Evolutionary conservation across 2,113 vertebrate genomes (phyloP).

Genomic region (Heloderma charlesbogerti): DNA sequence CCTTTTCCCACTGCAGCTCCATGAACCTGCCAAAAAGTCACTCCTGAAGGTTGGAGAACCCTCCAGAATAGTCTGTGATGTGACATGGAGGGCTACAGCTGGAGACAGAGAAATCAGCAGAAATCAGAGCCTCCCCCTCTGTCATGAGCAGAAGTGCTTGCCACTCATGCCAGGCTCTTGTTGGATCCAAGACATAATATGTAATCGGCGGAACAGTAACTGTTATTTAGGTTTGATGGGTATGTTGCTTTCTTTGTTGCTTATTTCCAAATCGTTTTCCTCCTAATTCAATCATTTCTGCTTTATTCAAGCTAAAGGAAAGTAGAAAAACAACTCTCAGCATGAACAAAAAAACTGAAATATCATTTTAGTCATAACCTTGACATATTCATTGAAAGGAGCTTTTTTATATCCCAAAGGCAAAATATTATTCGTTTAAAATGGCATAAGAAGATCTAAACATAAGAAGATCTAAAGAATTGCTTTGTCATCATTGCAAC

Average conservation of each 20-base stretch:
- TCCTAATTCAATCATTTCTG: not conserved
- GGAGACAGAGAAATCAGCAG: not conserved
- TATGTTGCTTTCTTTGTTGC: not conserved
- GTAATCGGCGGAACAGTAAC: not conserved
- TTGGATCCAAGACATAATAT: not conserved
- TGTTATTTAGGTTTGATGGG: not conserved
- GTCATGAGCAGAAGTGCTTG: not conserved
- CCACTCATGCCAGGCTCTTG: not conserved
- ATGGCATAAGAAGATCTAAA: not conserved
- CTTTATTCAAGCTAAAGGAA: slow-evolving; percentile 19
- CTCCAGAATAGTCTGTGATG: not conserved
- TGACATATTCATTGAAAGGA: not conserved
- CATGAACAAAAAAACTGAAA: not conserved
- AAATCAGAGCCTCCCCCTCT: not conserved
- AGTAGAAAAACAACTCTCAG: not conserved
- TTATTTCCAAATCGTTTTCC: not conserved
- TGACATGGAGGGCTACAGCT: not conserved
- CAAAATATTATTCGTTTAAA: not conserved
- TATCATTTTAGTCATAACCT: not conserved
- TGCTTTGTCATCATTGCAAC: slow-evolving; percentile 31
- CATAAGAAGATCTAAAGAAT: not conserved
- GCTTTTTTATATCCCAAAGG: not conserved
- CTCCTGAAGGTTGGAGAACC: not conserved
- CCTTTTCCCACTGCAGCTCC: not conserved
- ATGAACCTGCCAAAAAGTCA: not conserved